phyloP scores from a whole-genome alignment of 2,888 invertebrate genomes.

The Laspeyria flexula region DNA sequence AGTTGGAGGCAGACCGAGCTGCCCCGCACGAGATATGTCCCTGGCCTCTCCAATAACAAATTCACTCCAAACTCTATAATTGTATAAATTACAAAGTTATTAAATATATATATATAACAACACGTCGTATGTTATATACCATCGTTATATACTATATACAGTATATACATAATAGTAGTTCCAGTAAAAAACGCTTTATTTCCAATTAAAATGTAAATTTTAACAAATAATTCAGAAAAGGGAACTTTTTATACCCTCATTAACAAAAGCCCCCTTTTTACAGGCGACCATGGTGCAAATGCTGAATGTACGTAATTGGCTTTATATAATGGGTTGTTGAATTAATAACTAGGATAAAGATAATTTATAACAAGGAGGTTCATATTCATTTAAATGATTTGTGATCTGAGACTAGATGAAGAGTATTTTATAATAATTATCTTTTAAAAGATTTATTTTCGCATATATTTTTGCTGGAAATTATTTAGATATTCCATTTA shows the following conservation, averaged over 20 bases:
- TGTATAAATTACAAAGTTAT: no score
- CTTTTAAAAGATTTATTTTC: no score
- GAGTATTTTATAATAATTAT: no score
- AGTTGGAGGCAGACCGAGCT: no score
- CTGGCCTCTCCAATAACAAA: no score
- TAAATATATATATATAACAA: no score
- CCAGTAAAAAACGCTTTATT: constrained; percentile 59
- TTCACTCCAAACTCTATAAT: no score
- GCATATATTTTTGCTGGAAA: no score
- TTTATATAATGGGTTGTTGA: constrained; percentile 59
- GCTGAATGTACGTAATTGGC: constrained; percentile 66
- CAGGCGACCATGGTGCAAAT: constrained; percentile 55
- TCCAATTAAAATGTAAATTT: constrained; percentile 76
- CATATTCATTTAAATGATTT: constrained; percentile 39
- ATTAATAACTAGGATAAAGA: constrained; percentile 54
- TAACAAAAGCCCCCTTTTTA: constrained; percentile 64
- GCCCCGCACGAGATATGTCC: no score
- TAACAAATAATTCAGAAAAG: constrained; percentile 66
- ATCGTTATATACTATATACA: no score
- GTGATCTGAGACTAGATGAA: constrained; percentile 6
- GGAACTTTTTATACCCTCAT: constrained; percentile 69
- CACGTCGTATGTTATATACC: no score
- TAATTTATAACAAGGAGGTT: constrained; percentile 43
- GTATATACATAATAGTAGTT: constrained; percentile 49
- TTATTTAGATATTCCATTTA: no score